These are phyloP conservation scores for Imbricaverruca yamaguchii DNA, from an alignment of 2,888 invertebrate species.

Conservation along the genomic window DNA sequence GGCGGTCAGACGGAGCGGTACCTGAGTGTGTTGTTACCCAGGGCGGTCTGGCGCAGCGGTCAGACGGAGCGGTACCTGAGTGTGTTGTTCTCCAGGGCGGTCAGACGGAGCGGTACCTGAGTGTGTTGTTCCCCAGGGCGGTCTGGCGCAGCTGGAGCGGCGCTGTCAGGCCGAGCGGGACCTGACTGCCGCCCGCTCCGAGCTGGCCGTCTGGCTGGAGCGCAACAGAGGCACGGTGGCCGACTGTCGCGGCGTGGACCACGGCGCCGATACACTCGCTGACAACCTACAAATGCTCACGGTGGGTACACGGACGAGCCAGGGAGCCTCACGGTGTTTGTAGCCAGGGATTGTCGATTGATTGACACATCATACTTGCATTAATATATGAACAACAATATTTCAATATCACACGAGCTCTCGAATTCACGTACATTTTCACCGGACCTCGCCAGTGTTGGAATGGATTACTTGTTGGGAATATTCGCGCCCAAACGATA, in stretches of 20 bases:
- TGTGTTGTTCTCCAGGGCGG: not conserved
- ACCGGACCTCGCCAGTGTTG: too few relatives aligned
- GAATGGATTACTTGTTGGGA: too few relatives aligned
- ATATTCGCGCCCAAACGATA: too few relatives aligned
- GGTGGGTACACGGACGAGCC: not conserved
- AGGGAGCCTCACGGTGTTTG: too few relatives aligned
- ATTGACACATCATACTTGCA: too few relatives aligned
- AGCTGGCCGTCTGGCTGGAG: constrained; percentile 74
- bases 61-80: constrained; percentile 54
- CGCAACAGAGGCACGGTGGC: constrained; percentile 72
- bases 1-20: constrained; percentile 55
- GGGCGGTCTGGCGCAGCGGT: too few relatives aligned
- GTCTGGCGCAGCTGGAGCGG: constrained; percentile 59
- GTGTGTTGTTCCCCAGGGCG: constrained; percentile 46
- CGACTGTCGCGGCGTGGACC: constrained; percentile 60
- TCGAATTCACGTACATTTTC: too few relatives aligned
- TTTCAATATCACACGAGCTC: too few relatives aligned
- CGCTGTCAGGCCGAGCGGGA: constrained; percentile 44
- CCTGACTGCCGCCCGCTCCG: constrained; percentile 75
- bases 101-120: constrained; percentile 46
- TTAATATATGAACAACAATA: too few relatives aligned
- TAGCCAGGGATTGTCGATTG: too few relatives aligned
- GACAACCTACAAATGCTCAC: constrained; percentile 33
- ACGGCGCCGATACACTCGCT: not conserved
- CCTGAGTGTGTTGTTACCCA: too few relatives aligned